Base-by-base conservation (phyloP, 2,797 vertebrate genomes). In the Triplophysa bombifrons region DNA sequence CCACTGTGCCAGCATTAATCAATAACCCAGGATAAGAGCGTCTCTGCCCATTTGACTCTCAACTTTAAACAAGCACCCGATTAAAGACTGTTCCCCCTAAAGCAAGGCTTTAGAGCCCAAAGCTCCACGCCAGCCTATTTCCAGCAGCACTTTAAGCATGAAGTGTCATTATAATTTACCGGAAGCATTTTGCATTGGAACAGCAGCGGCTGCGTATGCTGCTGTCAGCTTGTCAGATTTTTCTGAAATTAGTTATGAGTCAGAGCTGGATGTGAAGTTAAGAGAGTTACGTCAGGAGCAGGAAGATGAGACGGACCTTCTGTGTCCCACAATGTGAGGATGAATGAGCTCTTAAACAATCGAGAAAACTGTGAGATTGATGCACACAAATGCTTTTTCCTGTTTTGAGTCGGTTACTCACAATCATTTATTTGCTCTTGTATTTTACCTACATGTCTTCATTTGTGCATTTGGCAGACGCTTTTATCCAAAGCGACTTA, bases 181-280 rank as follows among this genome's bases (percentile, higher is more conserved):
- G 63, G n/a, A 74, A 56, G 64, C 41, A 51, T 50, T 44, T 16
- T 64, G 55, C 63, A 61, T n/a, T n/a, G 20, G n/a, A 48, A 19
- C 25, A 6, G 10, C 17, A 7, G 30, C 38, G 20, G 68, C 11
- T 48, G 27, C 6, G 44, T 51, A 60, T 34, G 60, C 68, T 81
- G 67, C 30, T 70, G 68, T 67, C 60, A 22, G 50, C 56, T 55
- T 16, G 25, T 58, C 55, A 67, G 69, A 73, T 53, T 76, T 78
- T 73, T 55, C 46, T 71, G 46, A 78, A 78, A 82, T 80, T 12
- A 71, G 53, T 34, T 27, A 69, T 79, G 76, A 74, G 58, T 79
- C 66, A 75, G 63, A 61, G 16, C 38, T 72, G 63, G 65, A 72
- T 76, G 17, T 44, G 61, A 10, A 27, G 58, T 60, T 65, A 14